Percentiles rank a stretch among this genome's conserved stretches.
Conservation (phyloP, 2,797 vertebrate genomes). For the Syncerus caffer region DNA sequence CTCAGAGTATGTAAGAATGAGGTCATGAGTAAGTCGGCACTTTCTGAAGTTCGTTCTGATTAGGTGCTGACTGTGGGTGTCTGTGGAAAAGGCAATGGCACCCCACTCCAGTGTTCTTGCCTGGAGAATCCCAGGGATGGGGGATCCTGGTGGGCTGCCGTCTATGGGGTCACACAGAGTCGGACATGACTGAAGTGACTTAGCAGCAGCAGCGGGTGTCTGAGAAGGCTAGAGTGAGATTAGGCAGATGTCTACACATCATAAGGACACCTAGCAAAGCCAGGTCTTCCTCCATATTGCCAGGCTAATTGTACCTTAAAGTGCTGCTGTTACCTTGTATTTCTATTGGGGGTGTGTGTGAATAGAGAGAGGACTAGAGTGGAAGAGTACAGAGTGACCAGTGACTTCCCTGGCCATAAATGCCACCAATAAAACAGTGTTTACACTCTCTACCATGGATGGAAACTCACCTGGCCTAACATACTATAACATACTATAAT, state of each 20-base stretch:
- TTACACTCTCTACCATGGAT: neutral
- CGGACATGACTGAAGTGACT: no score
- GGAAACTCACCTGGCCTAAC: neutral
- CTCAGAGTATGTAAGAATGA: neutral
- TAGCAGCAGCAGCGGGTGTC: neutral
- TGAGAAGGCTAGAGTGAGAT: neutral
- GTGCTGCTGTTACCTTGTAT: neutral
- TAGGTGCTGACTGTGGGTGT: neutral
- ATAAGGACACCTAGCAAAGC: neutral
- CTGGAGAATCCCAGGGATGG: no score
- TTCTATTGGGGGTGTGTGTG: neutral
- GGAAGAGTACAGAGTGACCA: accelerated
- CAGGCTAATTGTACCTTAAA: neutral
- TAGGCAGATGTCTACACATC: accelerated
- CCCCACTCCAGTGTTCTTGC: no score
- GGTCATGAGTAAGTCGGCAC: neutral
- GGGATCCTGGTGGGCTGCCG: no score
- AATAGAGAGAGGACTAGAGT: neutral
- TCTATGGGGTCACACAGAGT: no score
- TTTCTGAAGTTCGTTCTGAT: neutral
- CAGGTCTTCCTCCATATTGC: neutral
- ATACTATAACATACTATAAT: neutral
- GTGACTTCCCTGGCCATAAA: neutral
- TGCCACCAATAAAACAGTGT: neutral
- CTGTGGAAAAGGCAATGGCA: no score